Evolutionary conservation across 2,113 vertebrate genomes (phyloP).

Genomic region (Tachysurus fulvidraco): DNA sequence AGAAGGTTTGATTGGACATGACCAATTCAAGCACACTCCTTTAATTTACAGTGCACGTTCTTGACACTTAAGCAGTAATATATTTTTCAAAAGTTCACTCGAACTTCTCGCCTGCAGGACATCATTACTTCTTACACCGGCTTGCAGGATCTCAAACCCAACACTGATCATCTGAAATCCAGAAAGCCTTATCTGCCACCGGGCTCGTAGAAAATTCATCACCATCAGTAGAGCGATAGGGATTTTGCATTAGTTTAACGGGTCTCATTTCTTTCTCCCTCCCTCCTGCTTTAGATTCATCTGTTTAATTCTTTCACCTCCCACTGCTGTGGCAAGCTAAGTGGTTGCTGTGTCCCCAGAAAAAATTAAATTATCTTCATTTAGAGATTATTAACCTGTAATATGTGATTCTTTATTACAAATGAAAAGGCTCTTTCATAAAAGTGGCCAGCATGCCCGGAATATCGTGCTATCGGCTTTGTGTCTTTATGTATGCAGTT

Average conservation of each 20-base stretch:
- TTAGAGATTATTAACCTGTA: conserved; percentile 62
- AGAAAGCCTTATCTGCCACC: neutral
- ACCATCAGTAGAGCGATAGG: neutral
- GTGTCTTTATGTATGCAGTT: neutral
- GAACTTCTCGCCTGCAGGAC: conserved; percentile 20
- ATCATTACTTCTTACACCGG: conserved; percentile 39
- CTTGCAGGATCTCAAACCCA: conserved; percentile 33
- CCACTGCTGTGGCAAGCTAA: conserved; percentile 35
- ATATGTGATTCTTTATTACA: conserved; percentile 57
- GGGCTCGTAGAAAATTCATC: conserved; percentile 16
- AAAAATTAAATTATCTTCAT: conserved; percentile 56
- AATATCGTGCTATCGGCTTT: conserved; percentile 19
- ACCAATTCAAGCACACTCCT: neutral
- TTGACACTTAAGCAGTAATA: neutral
- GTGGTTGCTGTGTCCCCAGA: conserved; percentile 35
- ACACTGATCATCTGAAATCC: conserved; percentile 32
- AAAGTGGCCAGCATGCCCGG: conserved; percentile 50
- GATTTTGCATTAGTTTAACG: conserved; percentile 15
- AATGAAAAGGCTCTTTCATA: conserved; percentile 64
- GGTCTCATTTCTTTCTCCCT: neutral
- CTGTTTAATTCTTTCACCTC: conserved; percentile 34
- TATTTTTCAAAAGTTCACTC: conserved; percentile 16
- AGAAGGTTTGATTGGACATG: neutral
- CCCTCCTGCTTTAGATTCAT: conserved; percentile 14
- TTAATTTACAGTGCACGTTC: conserved; percentile 1